Evolutionary conservation across 2,797 vertebrate species (phyloP), one percentile per base, ranked within the genome.

Genomic region (Nyctalus aviator): DNA sequence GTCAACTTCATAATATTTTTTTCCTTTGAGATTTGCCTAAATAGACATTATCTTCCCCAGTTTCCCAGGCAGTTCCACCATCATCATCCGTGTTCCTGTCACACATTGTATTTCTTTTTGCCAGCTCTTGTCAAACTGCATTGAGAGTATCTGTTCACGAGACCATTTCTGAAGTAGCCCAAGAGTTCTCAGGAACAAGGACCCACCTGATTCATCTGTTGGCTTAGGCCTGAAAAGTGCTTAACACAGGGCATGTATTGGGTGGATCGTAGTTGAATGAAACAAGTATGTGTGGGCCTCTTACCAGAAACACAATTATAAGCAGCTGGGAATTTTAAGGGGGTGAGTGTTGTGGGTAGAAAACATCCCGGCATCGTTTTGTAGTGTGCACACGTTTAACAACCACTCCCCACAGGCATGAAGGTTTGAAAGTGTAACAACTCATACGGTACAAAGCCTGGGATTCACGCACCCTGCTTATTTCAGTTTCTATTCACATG

Each of bases 331-430:
- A 59, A 64, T 86, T 91, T 86, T 37, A 62, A 35, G 55, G 37
- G 37, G 27, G 44, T 27, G n/a, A 20, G 1, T 37, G 83, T 90
- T 77, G 35, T 57, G 12, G 11, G 23, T 48, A 55, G 72, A 62
- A 94, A 89, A 91, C 37, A 55, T 55, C 93, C 69, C 66, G 91
- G 41, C 44, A 59, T 87, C 30, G 23, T 73, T 77, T 66, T 59
- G 32, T 87, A 77, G 76, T 15, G 2, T 1, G 13, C 27, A 3
- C 7, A 3, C 37, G 3, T 91, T 85, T 84, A 66, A 79, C 75
- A n/a, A 8, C 5, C 62, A 44, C 35, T 88, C 73, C 21, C 59
- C 48, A 88, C 50, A 69, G 14, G 53, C 13, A 27, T 0, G 3
- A 6, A 13, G 41, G 35, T 66, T 86, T 94, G 86, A 78, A 88